A percentile compares a stretch with the other conserved stretches of the same genome.
Evolutionary conservation across 2,888 invertebrate genomes (phyloP).

Genomic region (Nasonia oneida): DNA sequence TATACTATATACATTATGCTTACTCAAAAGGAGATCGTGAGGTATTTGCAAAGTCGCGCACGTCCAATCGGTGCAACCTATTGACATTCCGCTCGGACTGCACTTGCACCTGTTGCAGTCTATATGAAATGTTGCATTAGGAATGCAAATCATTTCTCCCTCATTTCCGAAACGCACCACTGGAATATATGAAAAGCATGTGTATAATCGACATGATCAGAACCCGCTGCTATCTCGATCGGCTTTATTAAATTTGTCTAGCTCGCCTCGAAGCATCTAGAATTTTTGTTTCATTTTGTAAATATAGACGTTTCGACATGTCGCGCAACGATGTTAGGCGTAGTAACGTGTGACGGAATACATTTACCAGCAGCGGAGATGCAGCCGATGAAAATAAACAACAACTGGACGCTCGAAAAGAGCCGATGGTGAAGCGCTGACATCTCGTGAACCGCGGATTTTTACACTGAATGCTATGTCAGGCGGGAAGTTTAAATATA

Average conservation of each 20-base stretch:
- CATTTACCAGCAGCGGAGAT: conserved; percentile 25
- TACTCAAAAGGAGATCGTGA: conserved; percentile 55
- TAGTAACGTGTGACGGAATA: not conserved
- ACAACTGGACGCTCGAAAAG: not conserved
- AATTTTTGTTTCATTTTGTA: too few relatives aligned
- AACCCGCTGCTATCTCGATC: not conserved
- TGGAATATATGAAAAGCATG: conserved; percentile 23
- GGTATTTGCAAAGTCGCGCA: conserved; percentile 50
- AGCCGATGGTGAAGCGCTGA: not conserved
- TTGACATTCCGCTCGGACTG: conserved; percentile 56
- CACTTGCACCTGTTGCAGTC: conserved; percentile 60
- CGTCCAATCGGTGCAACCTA: conserved; percentile 57
- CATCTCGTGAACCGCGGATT: conserved; percentile 43
- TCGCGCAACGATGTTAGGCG: not conserved
- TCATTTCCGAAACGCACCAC: conserved; percentile 37
- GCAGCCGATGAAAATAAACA: not conserved
- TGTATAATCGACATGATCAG: not conserved
- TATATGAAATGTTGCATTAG: conserved; percentile 59
- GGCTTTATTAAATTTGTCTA: not conserved
- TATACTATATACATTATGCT: conserved; percentile 20
- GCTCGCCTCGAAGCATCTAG: too few relatives aligned
- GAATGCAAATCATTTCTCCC: conserved; percentile 51
- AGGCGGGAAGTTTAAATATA: conserved; percentile 41
- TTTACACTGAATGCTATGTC: conserved; percentile 30
- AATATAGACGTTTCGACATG: not conserved